phyloP scores from a whole-genome alignment of 2,113 vertebrate genomes.

The Lethenteron camtschaticum region DNA sequence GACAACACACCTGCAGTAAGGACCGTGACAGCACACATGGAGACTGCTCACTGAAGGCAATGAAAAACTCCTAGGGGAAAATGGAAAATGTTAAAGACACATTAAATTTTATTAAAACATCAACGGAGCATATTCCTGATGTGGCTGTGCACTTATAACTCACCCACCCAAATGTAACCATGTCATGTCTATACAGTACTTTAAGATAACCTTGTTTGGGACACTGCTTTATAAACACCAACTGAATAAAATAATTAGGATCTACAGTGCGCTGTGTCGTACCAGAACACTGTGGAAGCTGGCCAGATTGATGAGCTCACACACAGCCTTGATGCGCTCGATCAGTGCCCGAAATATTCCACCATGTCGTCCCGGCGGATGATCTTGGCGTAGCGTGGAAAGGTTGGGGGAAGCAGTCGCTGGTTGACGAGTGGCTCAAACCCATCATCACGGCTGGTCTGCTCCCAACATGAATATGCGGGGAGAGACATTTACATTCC shows the following conservation, averaged over 20 bases:
- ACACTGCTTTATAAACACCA: no score
- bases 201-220: no score
- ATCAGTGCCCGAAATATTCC: constrained; percentile 84
- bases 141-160: no score
- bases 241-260: no score
- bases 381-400: constrained; percentile 95
- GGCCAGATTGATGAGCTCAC: constrained; percentile 77
- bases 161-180: no score
- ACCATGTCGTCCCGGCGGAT: constrained; percentile 98
- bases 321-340: constrained; percentile 87
- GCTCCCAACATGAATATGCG: constrained; percentile 8
- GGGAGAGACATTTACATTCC: no score
- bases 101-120: background rate
- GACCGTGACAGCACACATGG: constrained; percentile 94
- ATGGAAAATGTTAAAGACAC: background rate
- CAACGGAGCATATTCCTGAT: no score
- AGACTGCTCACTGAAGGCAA: constrained; percentile 94
- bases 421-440: constrained; percentile 97
- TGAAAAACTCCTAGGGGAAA: constrained; percentile 66
- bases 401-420: constrained; percentile 80
- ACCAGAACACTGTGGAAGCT: constrained; percentile 94
- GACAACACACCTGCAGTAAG: constrained; percentile 45
- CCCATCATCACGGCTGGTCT: constrained; percentile 99
- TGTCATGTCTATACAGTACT: no score
- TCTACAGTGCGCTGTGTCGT: constrained; percentile 14